Percentiles rank a stretch among this genome's conserved stretches.
phyloP scores from a whole-genome alignment of 2,888 invertebrate species.

The Pristionchus arcanus region DNA sequence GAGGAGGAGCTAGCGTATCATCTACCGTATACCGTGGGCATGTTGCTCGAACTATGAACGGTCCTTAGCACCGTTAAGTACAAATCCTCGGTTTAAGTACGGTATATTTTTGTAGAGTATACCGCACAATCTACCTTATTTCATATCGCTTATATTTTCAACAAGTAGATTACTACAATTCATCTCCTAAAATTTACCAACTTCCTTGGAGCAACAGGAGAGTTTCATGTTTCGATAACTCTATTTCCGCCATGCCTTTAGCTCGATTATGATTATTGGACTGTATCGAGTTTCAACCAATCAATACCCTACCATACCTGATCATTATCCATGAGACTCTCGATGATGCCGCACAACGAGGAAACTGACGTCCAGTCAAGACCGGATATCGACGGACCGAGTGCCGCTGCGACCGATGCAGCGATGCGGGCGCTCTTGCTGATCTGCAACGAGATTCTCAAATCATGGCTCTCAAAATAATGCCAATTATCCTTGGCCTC shows the following conservation, averaged over 20 bases:
- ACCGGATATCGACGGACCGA: not conserved
- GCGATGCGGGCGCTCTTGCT: constrained; percentile 38
- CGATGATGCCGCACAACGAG: constrained; percentile 21
- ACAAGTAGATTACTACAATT: no score
- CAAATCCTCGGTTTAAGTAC: no score
- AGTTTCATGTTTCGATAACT: no score
- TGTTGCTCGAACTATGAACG: not conserved
- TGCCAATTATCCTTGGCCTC: not conserved
- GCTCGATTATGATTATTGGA: no score
- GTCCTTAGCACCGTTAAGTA: no score
- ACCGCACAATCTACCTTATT: no score
- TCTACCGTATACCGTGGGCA: not conserved
- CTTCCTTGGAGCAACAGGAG: no score
- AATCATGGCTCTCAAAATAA: constrained; percentile 3
- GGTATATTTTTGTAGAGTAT: no score
- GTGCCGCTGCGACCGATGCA: not conserved
- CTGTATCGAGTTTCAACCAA: no score
- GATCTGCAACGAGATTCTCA: not conserved
- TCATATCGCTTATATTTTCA: no score
- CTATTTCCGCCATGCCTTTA: no score
- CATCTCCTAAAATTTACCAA: no score
- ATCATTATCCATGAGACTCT: not conserved
- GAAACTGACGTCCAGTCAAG: constrained; percentile 25
- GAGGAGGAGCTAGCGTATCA: not conserved
- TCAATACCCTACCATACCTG: constrained; percentile 38